A percentile compares a stretch with the other conserved stretches of the same genome.
These are phyloP conservation scores for Carpatolechia fugitivella DNA, from an alignment of 2,888 invertebrate genomes.

Conservation along the genomic window DNA sequence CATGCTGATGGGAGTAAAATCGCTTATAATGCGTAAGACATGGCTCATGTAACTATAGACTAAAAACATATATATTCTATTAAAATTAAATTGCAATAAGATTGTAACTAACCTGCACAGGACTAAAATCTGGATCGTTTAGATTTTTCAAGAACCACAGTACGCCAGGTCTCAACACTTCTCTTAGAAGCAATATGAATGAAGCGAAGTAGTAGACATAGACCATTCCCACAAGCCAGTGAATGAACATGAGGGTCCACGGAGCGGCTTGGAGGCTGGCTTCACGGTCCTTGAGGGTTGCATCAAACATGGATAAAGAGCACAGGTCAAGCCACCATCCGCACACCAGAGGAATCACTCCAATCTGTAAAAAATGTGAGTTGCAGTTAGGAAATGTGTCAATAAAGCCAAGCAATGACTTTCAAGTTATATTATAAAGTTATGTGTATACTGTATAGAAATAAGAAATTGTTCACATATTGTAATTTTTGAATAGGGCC, in stretches of 20 bases:
- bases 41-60: no score
- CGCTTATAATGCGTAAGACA: no score
- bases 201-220: constrained; percentile 99
- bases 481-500: no score
- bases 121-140: constrained; percentile 99
- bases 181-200: constrained; percentile 93
- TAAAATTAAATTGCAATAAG: no score
- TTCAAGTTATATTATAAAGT: no score
- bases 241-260: constrained; percentile 97
- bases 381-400: background rate
- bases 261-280: constrained; percentile 94
- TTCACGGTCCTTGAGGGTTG: constrained; percentile 92
- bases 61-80: no score
- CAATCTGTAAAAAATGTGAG: constrained; percentile 79
- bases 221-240: constrained; percentile 99
- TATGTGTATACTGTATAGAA: no score
- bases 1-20: no score
- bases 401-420: no score
- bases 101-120: constrained; percentile 93
- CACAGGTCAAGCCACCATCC: constrained; percentile 99
- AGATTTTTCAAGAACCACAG: constrained; percentile 98
- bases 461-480: no score
- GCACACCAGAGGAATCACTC: constrained; percentile 96
- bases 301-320: constrained; percentile 94
- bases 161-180: constrained; percentile 97